A percentile compares a stretch with the other conserved stretches of the same genome.
phyloP scores from a whole-genome alignment of 2,888 invertebrate genomes.

The Lagria hirta region DNA sequence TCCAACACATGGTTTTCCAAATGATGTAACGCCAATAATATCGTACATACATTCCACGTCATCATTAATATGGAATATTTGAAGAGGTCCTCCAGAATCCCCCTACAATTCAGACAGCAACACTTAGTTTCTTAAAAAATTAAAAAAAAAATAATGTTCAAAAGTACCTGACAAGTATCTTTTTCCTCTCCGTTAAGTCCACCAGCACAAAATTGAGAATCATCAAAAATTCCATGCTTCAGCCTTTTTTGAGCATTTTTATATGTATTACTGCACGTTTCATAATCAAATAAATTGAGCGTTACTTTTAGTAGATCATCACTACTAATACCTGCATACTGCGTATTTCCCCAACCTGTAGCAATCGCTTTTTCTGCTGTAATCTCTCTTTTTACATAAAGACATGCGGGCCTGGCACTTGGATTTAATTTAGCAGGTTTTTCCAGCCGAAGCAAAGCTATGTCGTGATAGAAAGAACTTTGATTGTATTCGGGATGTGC shows the following conservation, averaged over 20 bases:
- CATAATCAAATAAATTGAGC: constrained; percentile 49
- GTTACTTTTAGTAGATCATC: constrained; percentile 57
- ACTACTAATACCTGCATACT: constrained; percentile 42
- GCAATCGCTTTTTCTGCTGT: constrained; percentile 46
- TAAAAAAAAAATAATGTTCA: no score
- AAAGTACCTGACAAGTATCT: constrained; percentile 62
- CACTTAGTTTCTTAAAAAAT: no score
- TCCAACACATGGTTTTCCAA: constrained; percentile 53
- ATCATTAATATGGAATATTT: constrained; percentile 42
- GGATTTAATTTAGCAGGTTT: constrained; percentile 47
- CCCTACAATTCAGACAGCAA: constrained; percentile 58
- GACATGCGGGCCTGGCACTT: constrained; percentile 56
- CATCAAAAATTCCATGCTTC: constrained; percentile 52
- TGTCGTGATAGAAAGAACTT: constrained; percentile 55
- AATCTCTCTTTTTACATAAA: constrained; percentile 36
- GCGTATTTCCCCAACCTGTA: constrained; percentile 56
- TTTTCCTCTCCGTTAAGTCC: constrained; percentile 34
- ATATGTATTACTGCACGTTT: constrained; percentile 45
- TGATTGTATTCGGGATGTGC: constrained; percentile 51
- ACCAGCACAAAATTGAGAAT: constrained; percentile 51
- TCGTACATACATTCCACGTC: constrained; percentile 55
- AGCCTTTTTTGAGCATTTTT: constrained; percentile 38
- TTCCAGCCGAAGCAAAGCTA: constrained; percentile 54
- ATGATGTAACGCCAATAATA: constrained; percentile 56
- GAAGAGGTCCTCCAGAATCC: constrained; percentile 68